Base-by-base conservation (phyloP, 1,140 invertebrate species). In the Mylabris phalerata region DNA sequence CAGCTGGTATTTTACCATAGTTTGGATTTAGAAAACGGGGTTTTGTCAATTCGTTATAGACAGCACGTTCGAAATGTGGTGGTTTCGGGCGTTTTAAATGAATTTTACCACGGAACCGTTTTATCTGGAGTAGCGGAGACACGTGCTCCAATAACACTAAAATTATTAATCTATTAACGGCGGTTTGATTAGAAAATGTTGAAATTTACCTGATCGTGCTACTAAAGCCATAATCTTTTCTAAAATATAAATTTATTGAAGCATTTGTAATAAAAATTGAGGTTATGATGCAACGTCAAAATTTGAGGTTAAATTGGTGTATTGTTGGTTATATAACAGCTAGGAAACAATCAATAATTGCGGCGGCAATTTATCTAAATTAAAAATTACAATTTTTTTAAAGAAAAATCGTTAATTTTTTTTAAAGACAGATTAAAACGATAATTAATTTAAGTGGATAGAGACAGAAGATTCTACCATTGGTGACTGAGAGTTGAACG, bases 21-120 rank as follows among this genome's bases (percentile, higher is more conserved):
- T 73, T 67, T n/a, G 71, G 68, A 61, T 75, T 76, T 5, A 73
- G 64, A 68, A 79, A 85, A 42, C 74, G 78, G 0, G 87, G 86
- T 62, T 80, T 78, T 1, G 83, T 70, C 41, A 88, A 74, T 63
- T 82, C 79, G 44, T 85, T 69, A 9, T 86, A 73, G 57, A 80
- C 75, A 27, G 80, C 80, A 56, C 81, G 80, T 59, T 81, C 77
- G 67, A 81, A 87, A 71, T 87, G 83, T 13, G 83, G 82, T 50
- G 78, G 73, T 71, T 78, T 79, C 1, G 88, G 88, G 59, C 78
- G 84, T 69, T 87, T 83, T 46, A 90, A 82, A 68, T 90, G 89
- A 32, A 90, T 86, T 74, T 87, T 89, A 0, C 80, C 79, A 19
- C 82, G 76, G 67, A 81, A 87, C 61, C 88, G 77, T 67, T 82